A percentile compares a stretch with the other conserved stretches of the same genome.
Evolutionary conservation across 2,888 invertebrate genomes (phyloP).

Genomic region (Stictocephala bisonia): DNA sequence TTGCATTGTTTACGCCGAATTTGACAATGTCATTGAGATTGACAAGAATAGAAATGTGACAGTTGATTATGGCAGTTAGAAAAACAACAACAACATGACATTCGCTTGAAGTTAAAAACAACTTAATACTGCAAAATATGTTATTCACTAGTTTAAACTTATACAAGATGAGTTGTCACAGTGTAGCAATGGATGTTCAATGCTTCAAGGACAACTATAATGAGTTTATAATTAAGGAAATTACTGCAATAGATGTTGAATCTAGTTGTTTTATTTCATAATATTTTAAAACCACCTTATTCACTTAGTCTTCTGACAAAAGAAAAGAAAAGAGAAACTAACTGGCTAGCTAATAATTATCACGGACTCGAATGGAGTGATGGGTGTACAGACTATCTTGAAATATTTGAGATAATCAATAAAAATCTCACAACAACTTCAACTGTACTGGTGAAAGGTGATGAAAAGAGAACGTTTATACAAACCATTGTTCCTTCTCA

Average conservation of each 20-base stretch:
- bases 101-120: too few relatives aligned
- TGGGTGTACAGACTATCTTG: not conserved
- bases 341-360: not conserved
- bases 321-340: not conserved
- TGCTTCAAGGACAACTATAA: not conserved
- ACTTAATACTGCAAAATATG: too few relatives aligned
- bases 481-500: not conserved
- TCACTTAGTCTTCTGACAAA: not conserved
- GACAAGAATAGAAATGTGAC: constrained; percentile 55
- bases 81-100: too few relatives aligned
- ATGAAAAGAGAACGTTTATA: not conserved
- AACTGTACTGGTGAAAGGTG: not conserved
- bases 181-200: not conserved
- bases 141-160: too few relatives aligned
- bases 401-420: not conserved
- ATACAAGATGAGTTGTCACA: too few relatives aligned
- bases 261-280: not conserved
- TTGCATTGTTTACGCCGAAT: constrained; percentile 59
- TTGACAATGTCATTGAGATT: constrained; percentile 60
- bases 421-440: not conserved
- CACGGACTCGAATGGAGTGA: not conserved
- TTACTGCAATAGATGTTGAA: not conserved
- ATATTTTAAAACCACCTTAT: not conserved
- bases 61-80: constrained; percentile 51
- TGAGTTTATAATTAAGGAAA: not conserved